These are phyloP conservation scores for Poecilobothrus nobilitatus DNA, from an alignment of 2,888 invertebrate species.

Conservation along the genomic window DNA sequence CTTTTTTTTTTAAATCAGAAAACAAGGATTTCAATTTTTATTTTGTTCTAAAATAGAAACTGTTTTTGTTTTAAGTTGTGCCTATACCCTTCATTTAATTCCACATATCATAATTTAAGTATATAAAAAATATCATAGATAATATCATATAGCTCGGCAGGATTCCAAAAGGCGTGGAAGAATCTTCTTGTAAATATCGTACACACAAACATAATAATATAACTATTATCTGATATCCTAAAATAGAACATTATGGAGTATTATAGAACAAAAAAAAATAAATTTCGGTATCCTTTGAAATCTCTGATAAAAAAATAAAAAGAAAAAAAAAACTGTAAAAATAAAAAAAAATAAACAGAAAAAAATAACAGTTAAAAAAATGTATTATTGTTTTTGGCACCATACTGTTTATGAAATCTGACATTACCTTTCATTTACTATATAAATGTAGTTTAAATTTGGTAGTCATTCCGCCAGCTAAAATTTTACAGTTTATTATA, in stretches of 20 bases:
- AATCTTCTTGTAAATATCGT: neutral
- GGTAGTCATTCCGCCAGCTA: too few species aligned
- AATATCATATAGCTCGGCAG: neutral
- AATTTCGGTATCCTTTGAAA: neutral
- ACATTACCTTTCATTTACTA: neutral
- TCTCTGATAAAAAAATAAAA: neutral
- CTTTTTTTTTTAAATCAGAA: neutral
- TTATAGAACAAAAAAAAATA: neutral
- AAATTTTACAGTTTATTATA: too few species aligned
- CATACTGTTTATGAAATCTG: constrained; percentile 3
- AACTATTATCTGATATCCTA: neutral
- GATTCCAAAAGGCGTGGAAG: neutral
- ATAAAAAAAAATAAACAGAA: neutral
- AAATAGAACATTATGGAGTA: neutral
- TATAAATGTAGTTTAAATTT: too few species aligned
- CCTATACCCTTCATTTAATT: neutral
- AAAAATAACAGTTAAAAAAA: neutral
- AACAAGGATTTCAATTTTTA: neutral
- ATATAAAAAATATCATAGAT: neutral
- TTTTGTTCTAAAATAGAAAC: neutral
- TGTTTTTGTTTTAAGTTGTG: neutral
- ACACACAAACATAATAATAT: neutral
- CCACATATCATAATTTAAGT: neutral
- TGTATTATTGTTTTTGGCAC: neutral
- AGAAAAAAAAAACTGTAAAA: neutral